Percentiles rank a stretch among this genome's conserved stretches.
These are phyloP conservation scores for Stegophylla sp. DNA, from an alignment of 2,888 invertebrate species.

Conservation along the genomic window DNA sequence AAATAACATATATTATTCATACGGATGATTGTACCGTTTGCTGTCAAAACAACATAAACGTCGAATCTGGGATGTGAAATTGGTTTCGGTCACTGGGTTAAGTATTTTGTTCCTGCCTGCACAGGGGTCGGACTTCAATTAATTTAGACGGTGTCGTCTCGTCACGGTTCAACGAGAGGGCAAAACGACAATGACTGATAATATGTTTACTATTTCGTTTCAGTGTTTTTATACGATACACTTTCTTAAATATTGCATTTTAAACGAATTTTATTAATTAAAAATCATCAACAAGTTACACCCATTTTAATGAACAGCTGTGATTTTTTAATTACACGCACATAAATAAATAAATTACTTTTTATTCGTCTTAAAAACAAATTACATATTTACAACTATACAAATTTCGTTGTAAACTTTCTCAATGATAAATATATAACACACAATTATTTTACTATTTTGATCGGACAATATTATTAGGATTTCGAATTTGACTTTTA, in stretches of 20 bases:
- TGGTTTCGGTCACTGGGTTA: slow-evolving; percentile 51
- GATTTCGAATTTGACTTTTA: too few species aligned
- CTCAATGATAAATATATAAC: too few species aligned
- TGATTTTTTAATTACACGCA: too few species aligned
- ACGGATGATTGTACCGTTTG: neutral
- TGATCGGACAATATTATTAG: too few species aligned
- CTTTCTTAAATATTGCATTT: neutral
- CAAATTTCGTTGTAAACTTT: too few species aligned
- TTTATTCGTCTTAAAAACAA: too few species aligned
- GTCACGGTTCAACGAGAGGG: slow-evolving; percentile 8
- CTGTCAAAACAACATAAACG: slow-evolving; percentile 29
- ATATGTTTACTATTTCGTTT: neutral
- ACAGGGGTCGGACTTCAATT: slow-evolving; percentile 16
- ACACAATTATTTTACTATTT: too few species aligned
- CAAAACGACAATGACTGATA: neutral
- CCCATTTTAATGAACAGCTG: too few species aligned
- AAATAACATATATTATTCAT: neutral
- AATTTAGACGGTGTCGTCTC: slow-evolving; percentile 9
- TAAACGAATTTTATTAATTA: neutral
- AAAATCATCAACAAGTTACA: too few species aligned
- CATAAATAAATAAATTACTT: too few species aligned
- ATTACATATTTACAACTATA: too few species aligned
- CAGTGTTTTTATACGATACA: neutral
- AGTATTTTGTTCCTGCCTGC: slow-evolving; percentile 39
- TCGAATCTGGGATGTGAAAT: slow-evolving; percentile 5